phyloP scores from a whole-genome alignment of 1,140 invertebrate genomes.

The Apis dorsata region DNA sequence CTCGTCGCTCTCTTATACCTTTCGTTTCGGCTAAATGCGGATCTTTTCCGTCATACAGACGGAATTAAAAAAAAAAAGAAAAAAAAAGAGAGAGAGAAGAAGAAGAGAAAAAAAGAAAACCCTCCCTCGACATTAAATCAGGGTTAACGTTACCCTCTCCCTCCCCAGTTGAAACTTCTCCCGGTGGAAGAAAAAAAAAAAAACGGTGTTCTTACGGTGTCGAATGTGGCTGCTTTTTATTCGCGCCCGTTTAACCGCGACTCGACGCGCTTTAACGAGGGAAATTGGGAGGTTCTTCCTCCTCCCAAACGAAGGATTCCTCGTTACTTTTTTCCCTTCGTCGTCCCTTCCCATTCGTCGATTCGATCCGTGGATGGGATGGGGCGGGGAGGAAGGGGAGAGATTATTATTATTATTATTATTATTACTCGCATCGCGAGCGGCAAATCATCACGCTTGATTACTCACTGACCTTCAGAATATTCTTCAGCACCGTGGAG shows the following conservation, averaged over 20 bases:
- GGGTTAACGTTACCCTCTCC: conserved; percentile 34
- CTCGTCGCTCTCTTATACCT: conserved; percentile 20
- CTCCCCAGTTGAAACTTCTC: neutral
- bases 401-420: too few relatives aligned
- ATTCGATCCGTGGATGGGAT: neutral
- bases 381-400: neutral
- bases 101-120: neutral
- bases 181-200: neutral
- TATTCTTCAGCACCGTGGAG: conserved; percentile 78
- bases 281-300: conserved; percentile 24
- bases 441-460: neutral
- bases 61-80: conserved; percentile 13
- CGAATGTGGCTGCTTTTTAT: conserved; percentile 27
- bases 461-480: conserved; percentile 74
- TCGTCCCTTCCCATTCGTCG: too few relatives aligned
- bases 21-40: conserved; percentile 35
- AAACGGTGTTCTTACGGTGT: conserved; percentile 19
- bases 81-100: neutral
- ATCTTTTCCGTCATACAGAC: conserved; percentile 16
- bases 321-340: conserved; percentile 9
- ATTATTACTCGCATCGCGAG: neutral
- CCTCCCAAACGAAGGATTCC: neutral
- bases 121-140: conserved; percentile 33
- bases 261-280: conserved; percentile 6
- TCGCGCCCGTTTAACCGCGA: conserved; percentile 13